Base-by-base conservation (phyloP, 1,140 invertebrate species). In the Panagrolaimus sp. region DNA sequence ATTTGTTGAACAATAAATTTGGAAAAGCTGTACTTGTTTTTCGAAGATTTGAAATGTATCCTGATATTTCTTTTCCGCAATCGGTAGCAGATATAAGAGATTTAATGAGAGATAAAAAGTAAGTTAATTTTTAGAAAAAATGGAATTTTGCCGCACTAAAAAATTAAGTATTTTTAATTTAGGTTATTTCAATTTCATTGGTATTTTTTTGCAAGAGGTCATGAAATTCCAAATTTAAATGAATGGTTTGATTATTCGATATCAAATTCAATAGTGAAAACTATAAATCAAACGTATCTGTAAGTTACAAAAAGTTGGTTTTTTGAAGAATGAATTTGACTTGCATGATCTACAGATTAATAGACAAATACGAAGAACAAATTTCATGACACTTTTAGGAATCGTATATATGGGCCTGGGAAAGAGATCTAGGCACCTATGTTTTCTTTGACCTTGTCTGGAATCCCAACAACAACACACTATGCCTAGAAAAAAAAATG, bases 1-100 rank as follows among this genome's bases (percentile, higher is more conserved):
- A 63, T 4, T 9, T 72, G 9, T 9, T 31, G 16, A 70, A 47
- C 5, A 31, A 72, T 43, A 14, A 45, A 2, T 38, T 16, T 0
- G 68, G 66, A 31, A 72, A 72, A 38, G 25, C 66, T 4, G 69
- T 71, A 8, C 31, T 70, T 4, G 68, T 70, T 4, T 70, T 73
- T 63, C 65, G 69, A 16, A 27, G 70, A 16, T 71, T 71, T 25
- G 70, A 71, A 72, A 14, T 48, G 5, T 16, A 44, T 38, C 1
- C 48, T 8, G 44, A 66, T 23, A 25, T 63, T 9, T 5, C 7
- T 13, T 25, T 42, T 11, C 69, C 69, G 11, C 5, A 61, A 16
- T 27, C 45, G 13, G 11, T 61, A 7, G 66, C n/a, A 5, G 38
- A 70, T 11, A 14, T 70, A 27, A 27, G 47, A 67, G 43, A 5